Evolutionary conservation across 1,140 invertebrate genomes (phyloP).

Genomic region (Sycophaga agraensis): DNA sequence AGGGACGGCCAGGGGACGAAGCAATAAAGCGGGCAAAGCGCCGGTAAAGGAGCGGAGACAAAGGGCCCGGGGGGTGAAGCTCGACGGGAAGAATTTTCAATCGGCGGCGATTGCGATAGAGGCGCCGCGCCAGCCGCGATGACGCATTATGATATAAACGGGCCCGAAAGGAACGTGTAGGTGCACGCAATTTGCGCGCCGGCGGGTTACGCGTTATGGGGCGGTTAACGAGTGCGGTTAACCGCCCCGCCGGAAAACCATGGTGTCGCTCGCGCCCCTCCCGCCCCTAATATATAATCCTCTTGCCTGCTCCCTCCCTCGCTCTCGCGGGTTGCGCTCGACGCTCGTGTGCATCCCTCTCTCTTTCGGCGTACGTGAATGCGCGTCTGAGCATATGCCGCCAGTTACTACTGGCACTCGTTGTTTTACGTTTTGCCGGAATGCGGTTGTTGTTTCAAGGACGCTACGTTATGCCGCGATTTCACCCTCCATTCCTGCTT

Average conservation of each 20-base stretch:
- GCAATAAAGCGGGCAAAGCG: too few relatives aligned
- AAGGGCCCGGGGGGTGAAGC: too few relatives aligned
- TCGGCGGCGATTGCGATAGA: neutral
- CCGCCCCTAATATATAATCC: neutral
- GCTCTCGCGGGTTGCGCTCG: conserved; percentile 31
- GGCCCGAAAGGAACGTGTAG: conserved; percentile 31
- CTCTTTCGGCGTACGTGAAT: too few relatives aligned
- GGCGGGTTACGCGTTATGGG: conserved; percentile 48
- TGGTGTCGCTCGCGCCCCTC: conserved; percentile 40
- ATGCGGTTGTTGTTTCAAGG: neutral
- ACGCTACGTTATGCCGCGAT: neutral
- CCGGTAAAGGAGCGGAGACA: too few relatives aligned
- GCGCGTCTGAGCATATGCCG: conserved; percentile 57
- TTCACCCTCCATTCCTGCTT: too few relatives aligned
- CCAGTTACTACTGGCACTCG: conserved; percentile 45
- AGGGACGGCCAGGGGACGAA: too few relatives aligned
- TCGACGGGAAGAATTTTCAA: conserved; percentile 16
- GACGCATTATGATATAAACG: conserved; percentile 36
- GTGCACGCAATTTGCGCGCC: conserved; percentile 40
- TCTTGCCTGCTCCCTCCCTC: neutral
- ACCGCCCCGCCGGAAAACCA: conserved; percentile 54
- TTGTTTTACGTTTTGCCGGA: neutral
- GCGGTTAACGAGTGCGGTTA: conserved; percentile 59
- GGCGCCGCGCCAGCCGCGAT: conserved; percentile 1
- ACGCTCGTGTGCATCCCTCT: too few relatives aligned